A percentile compares a stretch with the other conserved stretches of the same genome.
Evolutionary conservation across 2,113 vertebrate species (phyloP).

Genomic region (Vombatus ursinus): DNA sequence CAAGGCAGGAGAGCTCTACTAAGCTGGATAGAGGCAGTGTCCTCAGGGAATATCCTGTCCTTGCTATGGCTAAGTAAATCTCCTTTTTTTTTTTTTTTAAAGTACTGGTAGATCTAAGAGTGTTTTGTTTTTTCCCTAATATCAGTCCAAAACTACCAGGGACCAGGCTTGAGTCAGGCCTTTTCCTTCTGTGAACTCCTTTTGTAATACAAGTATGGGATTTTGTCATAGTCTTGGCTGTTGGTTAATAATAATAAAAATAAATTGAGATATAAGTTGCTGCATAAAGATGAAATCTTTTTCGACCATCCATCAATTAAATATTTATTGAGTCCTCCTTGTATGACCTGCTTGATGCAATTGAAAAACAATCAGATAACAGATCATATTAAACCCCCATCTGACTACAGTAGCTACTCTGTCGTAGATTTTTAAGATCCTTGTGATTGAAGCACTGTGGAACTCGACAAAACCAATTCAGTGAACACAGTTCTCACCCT

Average conservation of each 20-base stretch:
- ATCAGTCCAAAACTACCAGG: not conserved
- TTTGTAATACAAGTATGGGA: not conserved
- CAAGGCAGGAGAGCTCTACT: not conserved
- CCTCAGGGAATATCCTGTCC: not conserved
- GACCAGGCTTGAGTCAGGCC: not conserved
- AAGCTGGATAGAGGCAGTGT: not conserved
- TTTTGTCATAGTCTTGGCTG: not conserved
- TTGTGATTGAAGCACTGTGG: not conserved
- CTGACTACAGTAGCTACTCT: not conserved
- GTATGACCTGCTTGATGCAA: not conserved
- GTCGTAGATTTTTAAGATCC: not conserved
- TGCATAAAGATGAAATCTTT: not conserved
- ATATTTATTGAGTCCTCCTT: not conserved
- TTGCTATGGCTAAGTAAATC: not conserved
- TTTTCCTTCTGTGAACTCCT: not conserved
- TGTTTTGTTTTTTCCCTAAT: not conserved
- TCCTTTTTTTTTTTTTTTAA: too few species aligned
- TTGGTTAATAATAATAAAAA: not conserved
- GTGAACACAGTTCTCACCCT: not conserved
- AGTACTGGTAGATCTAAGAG: not conserved
- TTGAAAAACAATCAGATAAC: not conserved
- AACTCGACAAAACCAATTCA: not conserved
- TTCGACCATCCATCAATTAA: not conserved
- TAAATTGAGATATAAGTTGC: not conserved
- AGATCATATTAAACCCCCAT: not conserved